These are phyloP conservation scores for Monochamus alternatus DNA, from an alignment of 2,888 invertebrate species.

Conservation along the genomic window DNA sequence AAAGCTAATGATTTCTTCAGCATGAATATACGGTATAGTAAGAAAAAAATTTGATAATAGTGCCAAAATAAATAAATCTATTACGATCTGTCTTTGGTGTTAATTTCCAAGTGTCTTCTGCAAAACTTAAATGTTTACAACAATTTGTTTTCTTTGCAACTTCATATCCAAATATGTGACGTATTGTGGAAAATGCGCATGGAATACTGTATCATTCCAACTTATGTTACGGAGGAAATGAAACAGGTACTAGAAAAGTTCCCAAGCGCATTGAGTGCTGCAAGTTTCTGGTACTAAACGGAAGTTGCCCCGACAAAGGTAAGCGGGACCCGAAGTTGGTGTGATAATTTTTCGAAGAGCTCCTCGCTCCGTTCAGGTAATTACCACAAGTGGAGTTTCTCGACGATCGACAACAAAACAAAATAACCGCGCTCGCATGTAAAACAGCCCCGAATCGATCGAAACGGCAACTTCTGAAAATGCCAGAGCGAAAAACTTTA, in stretches of 20 bases:
- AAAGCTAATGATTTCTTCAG: too few relatives aligned
- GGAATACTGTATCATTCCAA: too few relatives aligned
- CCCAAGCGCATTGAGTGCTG: background rate
- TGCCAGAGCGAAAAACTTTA: conserved; percentile 38
- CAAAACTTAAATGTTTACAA: too few relatives aligned
- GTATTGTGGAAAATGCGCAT: too few relatives aligned
- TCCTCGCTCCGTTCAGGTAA: background rate
- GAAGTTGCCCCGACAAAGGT: background rate
- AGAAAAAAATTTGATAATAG: too few relatives aligned
- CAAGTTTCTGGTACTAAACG: background rate
- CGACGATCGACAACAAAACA: conserved; percentile 23
- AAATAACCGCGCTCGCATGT: conserved; percentile 35
- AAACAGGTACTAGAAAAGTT: background rate
- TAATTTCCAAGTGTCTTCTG: too few relatives aligned
- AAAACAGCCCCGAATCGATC: conserved; percentile 39
- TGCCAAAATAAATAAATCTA: too few relatives aligned
- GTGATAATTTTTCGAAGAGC: conserved; percentile 8
- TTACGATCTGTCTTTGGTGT: too few relatives aligned
- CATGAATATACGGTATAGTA: too few relatives aligned
- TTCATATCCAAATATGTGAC: too few relatives aligned
- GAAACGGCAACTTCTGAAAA: conserved; percentile 35
- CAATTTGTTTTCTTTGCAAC: too few relatives aligned
- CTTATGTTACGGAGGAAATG: background rate
- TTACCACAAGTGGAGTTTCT: conserved; percentile 3
- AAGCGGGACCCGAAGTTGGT: background rate